Evolutionary conservation across 1,140 invertebrate species (phyloP).

Genomic region (Sycophaga agraensis): DNA sequence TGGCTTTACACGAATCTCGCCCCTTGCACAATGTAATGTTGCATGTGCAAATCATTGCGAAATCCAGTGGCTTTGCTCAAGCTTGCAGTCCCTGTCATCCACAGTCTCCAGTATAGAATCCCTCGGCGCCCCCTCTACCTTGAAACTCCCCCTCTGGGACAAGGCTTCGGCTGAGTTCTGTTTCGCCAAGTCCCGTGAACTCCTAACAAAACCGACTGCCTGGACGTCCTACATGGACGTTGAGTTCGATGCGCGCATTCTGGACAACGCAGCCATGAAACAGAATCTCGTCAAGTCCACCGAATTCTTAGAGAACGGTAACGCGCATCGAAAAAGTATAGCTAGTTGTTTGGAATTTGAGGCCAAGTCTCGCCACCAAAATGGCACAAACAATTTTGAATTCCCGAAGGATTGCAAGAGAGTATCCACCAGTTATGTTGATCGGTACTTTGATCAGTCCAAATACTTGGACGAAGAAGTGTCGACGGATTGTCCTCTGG

Average conservation of each 20-base stretch:
- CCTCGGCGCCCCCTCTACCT: slow-evolving; percentile 54
- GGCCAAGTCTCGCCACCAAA: neutral
- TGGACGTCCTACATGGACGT: slow-evolving; percentile 53
- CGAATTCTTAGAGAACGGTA: slow-evolving; percentile 50
- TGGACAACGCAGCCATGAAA: slow-evolving; percentile 41
- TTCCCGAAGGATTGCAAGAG: slow-evolving; percentile 38
- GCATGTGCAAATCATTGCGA: neutral
- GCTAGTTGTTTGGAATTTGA: slow-evolving; percentile 32
- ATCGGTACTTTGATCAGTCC: slow-evolving; percentile 53
- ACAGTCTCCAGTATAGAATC: slow-evolving; percentile 59
- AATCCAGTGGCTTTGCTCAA: slow-evolving; percentile 59
- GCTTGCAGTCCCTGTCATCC: slow-evolving; percentile 58
- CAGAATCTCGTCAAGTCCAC: slow-evolving; percentile 50
- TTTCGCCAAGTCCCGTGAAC: slow-evolving; percentile 70
- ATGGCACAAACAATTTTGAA: slow-evolving; percentile 26
- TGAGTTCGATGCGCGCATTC: slow-evolving; percentile 46
- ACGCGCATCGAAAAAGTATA: slow-evolving; percentile 37
- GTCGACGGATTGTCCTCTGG: slow-evolving; percentile 16
- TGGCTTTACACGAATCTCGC: slow-evolving; percentile 16
- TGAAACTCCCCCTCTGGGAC: slow-evolving; percentile 70
- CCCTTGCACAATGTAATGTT: neutral
- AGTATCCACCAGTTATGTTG: slow-evolving; percentile 52
- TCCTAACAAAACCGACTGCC: slow-evolving; percentile 63
- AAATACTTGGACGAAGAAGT: slow-evolving; percentile 50
- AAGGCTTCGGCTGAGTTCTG: slow-evolving; percentile 73